Percentiles rank a stretch among this genome's conserved stretches.
phyloP scores from a whole-genome alignment of 2,113 vertebrate species.

The Nycticryphes semicollaris region DNA sequence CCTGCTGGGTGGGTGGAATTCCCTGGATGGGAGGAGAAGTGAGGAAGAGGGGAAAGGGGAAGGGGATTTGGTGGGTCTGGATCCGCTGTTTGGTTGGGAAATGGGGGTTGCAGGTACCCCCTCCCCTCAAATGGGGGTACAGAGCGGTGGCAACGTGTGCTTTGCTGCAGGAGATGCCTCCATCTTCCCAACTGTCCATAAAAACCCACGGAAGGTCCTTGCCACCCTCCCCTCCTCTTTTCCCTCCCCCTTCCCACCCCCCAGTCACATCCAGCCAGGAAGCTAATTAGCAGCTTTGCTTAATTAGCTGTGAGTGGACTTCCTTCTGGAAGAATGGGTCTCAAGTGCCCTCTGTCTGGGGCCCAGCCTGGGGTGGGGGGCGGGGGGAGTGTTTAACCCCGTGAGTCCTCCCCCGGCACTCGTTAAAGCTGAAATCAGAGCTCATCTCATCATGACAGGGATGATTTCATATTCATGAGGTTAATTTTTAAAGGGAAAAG shows the following conservation, averaged over 20 bases:
- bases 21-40: not conserved
- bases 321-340: not conserved
- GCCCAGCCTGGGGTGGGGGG: not conserved
- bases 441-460: not conserved
- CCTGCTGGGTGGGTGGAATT: rapidly evolving
- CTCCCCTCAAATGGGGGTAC: not conserved
- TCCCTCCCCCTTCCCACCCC: no score
- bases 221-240: no score
- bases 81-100: not conserved
- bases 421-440: not conserved
- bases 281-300: not conserved
- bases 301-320: not conserved
- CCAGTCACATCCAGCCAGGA: not conserved
- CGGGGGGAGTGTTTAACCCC: not conserved
- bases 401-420: not conserved
- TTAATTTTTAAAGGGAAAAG: not conserved
- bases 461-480: not conserved
- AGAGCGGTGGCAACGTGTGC: not conserved
- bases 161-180: not conserved
- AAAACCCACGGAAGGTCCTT: not conserved
- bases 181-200: not conserved
- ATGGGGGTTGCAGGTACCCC: not conserved
- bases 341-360: not conserved
- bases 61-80: not conserved
- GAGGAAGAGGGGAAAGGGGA: not conserved